Percentiles rank a stretch among this genome's conserved stretches.
These are phyloP conservation scores for Stenchaetothrips biformis DNA, from an alignment of 2,888 invertebrate genomes.

Conservation along the genomic window DNA sequence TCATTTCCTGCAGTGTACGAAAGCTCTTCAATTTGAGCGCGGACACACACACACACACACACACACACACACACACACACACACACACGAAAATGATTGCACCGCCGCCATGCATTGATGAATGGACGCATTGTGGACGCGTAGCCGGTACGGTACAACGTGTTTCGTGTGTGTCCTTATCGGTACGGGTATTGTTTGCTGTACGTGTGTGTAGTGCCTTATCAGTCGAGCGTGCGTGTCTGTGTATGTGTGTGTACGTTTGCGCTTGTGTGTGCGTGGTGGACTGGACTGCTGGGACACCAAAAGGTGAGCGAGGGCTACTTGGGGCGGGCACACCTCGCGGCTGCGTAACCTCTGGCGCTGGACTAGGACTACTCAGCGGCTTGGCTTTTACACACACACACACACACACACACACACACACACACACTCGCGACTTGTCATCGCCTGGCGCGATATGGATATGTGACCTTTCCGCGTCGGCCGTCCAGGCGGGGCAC, in stretches of 20 bases:
- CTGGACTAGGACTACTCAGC: neutral
- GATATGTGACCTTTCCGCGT: neutral
- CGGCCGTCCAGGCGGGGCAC: neutral
- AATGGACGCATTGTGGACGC: neutral
- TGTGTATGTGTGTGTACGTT: neutral
- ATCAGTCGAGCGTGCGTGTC: neutral
- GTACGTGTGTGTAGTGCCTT: neutral
- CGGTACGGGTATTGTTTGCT: neutral
- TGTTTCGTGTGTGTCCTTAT: neutral
- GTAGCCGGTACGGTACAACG: neutral
- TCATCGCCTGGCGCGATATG: neutral
- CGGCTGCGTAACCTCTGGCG: neutral
- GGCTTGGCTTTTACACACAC: neutral
- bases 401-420: neutral
- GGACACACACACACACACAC: neutral
- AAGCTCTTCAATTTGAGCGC: neutral
- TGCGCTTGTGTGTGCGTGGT: neutral
- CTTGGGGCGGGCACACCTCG: neutral
- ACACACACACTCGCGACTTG: neutral
- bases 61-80: neutral
- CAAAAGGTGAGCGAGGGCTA: neutral
- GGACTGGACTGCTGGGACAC: neutral
- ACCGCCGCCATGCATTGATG: neutral
- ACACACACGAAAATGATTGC: neutral
- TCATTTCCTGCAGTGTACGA: too few species aligned